Evolutionary conservation across 2,113 vertebrate species (phyloP).

Genomic region (Girardinichthys multiradiatus): DNA sequence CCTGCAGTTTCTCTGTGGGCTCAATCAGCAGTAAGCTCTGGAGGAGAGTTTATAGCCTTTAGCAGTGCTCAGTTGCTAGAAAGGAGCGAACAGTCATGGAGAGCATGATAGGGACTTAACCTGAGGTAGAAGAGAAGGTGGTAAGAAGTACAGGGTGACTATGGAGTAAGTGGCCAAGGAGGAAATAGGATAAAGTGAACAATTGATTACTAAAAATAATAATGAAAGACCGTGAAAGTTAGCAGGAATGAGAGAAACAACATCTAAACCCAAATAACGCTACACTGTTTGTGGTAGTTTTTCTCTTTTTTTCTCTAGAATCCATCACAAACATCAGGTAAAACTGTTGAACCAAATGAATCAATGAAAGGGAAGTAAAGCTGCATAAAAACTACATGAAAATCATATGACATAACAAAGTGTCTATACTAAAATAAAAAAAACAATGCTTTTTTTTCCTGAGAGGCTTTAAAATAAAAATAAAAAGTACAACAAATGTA

Average conservation of each 20-base stretch:
- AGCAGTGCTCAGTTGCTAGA: constrained; percentile 21
- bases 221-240: background rate
- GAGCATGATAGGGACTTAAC: constrained; percentile 1
- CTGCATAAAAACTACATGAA: too few relatives aligned
- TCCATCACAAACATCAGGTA: too few relatives aligned
- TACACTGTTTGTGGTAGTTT: too few relatives aligned
- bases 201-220: background rate
- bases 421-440: too few relatives aligned
- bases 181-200: background rate
- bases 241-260: background rate
- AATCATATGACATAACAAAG: too few relatives aligned
- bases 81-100: background rate
- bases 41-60: constrained; percentile 49
- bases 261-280: background rate
- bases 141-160: constrained; percentile 16
- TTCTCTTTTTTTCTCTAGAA: too few relatives aligned
- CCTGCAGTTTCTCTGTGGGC: constrained; percentile 47
- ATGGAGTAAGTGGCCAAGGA: background rate
- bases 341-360: too few relatives aligned
- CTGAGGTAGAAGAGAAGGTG: background rate
- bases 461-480: too few relatives aligned
- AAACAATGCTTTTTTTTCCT: too few relatives aligned
- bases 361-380: too few relatives aligned
- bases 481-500: too few relatives aligned
- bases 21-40: constrained; percentile 52